Evolutionary conservation across 2,113 vertebrate genomes (phyloP).

Genomic region (Rhinopomastus cyanomelas): DNA sequence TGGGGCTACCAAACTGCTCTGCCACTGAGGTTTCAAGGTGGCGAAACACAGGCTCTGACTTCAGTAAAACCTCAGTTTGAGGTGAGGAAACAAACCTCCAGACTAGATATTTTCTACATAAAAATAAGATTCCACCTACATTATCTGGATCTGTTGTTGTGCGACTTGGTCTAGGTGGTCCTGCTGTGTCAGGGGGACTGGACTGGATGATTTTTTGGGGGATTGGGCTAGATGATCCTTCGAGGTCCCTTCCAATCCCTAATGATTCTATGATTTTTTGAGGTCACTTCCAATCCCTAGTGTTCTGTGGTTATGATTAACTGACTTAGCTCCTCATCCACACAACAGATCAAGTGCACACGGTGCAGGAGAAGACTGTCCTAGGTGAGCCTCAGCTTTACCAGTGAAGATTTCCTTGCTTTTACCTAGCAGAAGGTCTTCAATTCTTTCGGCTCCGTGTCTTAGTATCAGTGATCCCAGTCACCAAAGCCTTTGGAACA

Average conservation of each 20-base stretch:
- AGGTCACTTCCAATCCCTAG: too few relatives aligned
- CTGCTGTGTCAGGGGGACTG: too few relatives aligned
- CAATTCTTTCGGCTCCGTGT: not conserved
- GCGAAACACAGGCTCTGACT: not conserved
- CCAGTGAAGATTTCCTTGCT: not conserved
- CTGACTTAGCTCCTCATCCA: not conserved
- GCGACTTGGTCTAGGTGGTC: too few relatives aligned
- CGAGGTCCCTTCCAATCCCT: too few relatives aligned
- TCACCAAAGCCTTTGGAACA: not conserved
- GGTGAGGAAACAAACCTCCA: not conserved
- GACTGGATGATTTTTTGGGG: too few relatives aligned
- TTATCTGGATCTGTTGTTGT: too few relatives aligned
- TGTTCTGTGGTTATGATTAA: too few relatives aligned
- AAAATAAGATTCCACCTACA: not conserved
- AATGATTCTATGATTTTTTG: too few relatives aligned
- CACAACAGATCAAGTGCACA: not conserved
- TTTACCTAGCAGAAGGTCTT: not conserved
- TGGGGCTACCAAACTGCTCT: not conserved
- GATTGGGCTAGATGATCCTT: too few relatives aligned
- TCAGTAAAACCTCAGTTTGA: not conserved
- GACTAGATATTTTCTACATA: not conserved
- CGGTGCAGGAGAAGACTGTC: not conserved
- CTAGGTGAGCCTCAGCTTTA: not conserved
- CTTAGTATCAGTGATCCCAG: not conserved
- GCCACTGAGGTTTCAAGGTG: not conserved